Evolutionary conservation across 2,113 vertebrate genomes (phyloP).

Genomic region (Oplegnathus fasciatus): DNA sequence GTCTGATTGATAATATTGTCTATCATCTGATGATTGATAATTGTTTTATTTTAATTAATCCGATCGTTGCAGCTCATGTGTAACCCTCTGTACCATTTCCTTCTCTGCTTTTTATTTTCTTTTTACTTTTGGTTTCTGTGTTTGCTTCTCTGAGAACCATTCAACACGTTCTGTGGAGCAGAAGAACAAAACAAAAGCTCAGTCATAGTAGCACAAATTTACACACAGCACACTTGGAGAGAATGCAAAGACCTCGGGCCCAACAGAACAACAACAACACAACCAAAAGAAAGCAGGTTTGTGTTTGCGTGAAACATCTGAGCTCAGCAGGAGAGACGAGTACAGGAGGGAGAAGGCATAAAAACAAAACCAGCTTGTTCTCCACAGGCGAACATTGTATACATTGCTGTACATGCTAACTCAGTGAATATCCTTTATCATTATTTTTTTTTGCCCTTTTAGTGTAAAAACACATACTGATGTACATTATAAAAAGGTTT

Average conservation of each 20-base stretch:
- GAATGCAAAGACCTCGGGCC: constrained; percentile 76
- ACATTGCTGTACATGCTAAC: constrained; percentile 65
- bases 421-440: constrained; percentile 42
- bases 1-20: neutral
- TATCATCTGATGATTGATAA: neutral
- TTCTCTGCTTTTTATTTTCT: neutral
- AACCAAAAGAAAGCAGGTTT: constrained; percentile 7
- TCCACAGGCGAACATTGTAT: constrained; percentile 50
- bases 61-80: neutral
- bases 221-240: constrained; percentile 57
- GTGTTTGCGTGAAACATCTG: constrained; percentile 40
- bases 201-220: constrained; percentile 51
- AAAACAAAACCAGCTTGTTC: constrained; percentile 46
- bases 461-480: constrained; percentile 68
- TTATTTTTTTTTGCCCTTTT: constrained; percentile 47
- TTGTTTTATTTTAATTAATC: too few species aligned
- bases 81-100: constrained; percentile 1
- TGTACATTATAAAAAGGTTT: constrained; percentile 59
- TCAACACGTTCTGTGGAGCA: constrained; percentile 48
- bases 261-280: constrained; percentile 5
- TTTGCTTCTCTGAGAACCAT: constrained; percentile 51
- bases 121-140: constrained; percentile 35
- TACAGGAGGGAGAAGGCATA: constrained; percentile 27
- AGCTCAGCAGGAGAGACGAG: constrained; percentile 36
- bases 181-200: constrained; percentile 50